Conservation (phyloP, 2,113 vertebrate species). For the Sinocyclocheilus maitianheensis region DNA sequence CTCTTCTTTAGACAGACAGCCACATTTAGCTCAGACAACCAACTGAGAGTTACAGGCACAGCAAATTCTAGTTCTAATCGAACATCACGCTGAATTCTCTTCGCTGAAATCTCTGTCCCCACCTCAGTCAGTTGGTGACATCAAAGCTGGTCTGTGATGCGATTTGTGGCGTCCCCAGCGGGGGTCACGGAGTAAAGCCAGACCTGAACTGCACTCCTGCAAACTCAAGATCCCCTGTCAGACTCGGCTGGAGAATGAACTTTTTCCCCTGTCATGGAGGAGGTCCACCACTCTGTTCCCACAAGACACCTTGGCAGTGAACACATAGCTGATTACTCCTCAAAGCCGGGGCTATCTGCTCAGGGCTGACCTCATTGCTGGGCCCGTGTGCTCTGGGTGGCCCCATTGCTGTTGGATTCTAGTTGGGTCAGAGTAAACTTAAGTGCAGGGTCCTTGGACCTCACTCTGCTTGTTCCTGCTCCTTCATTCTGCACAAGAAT, state of each 20-base stretch:
- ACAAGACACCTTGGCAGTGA: not conserved
- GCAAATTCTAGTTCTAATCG: not conserved
- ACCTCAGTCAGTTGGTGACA: constrained; percentile 5
- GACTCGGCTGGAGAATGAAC: not conserved
- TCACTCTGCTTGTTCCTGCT: not conserved
- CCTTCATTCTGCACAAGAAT: not conserved
- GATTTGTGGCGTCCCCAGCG: constrained; percentile 26
- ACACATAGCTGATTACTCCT: not conserved
- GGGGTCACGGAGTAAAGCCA: not conserved
- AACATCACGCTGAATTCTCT: not conserved
- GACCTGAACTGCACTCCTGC: not conserved
- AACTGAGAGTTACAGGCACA: constrained; percentile 13
- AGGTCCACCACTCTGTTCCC: not conserved
- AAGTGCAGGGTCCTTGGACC: not conserved
- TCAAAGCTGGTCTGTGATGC: constrained; percentile 10
- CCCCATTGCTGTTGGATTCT: not conserved
- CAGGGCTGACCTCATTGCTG: not conserved
- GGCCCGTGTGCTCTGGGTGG: not conserved
- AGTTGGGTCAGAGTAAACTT: constrained; percentile 17
- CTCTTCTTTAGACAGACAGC: no score
- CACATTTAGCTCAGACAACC: not conserved
- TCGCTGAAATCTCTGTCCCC: not conserved
- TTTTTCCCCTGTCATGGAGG: constrained; percentile 1
- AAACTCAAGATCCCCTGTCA: not conserved
- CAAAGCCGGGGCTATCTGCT: not conserved